phyloP scores from a whole-genome alignment of 2,113 vertebrate species.

The Tonatia bakeri region DNA sequence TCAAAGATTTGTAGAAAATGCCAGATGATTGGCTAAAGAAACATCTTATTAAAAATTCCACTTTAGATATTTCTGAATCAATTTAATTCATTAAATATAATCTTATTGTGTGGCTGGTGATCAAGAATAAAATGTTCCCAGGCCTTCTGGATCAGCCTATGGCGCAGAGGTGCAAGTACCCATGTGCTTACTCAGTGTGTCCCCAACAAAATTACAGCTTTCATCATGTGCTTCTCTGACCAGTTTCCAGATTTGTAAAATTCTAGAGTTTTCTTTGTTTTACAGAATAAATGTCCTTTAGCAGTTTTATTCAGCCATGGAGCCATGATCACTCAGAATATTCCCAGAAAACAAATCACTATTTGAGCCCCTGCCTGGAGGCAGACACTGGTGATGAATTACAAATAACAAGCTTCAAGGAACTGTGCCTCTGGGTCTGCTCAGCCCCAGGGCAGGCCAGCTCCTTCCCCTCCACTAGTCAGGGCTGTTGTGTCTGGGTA shows the following conservation, averaged over 20 bases:
- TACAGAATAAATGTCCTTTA: constrained; percentile 1
- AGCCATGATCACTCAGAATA: background rate
- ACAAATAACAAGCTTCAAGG: background rate
- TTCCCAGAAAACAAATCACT: background rate
- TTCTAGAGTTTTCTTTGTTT: background rate
- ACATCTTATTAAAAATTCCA: background rate
- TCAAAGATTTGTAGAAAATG: constrained; percentile 51
- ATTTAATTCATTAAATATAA: background rate
- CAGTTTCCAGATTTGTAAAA: constrained; percentile 23
- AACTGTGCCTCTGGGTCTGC: background rate
- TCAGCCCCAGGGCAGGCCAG: background rate
- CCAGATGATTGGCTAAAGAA: constrained; percentile 45
- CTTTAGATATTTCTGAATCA: constrained; percentile 33
- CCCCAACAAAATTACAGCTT: constrained; percentile 39
- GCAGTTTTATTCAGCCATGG: background rate
- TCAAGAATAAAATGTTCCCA: constrained; percentile 58
- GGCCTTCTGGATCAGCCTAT: background rate
- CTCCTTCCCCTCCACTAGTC: background rate
- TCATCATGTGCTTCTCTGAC: constrained; percentile 5
- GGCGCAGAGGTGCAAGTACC: background rate
- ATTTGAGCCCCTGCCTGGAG: constrained; percentile 10
- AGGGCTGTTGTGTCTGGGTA: background rate
- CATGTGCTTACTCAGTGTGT: constrained; percentile 33
- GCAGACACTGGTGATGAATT: background rate
- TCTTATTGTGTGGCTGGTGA: constrained; percentile 5